Base-by-base conservation (phyloP, 2,888 invertebrate genomes). In the Euspilapteryx auroguttella region DNA sequence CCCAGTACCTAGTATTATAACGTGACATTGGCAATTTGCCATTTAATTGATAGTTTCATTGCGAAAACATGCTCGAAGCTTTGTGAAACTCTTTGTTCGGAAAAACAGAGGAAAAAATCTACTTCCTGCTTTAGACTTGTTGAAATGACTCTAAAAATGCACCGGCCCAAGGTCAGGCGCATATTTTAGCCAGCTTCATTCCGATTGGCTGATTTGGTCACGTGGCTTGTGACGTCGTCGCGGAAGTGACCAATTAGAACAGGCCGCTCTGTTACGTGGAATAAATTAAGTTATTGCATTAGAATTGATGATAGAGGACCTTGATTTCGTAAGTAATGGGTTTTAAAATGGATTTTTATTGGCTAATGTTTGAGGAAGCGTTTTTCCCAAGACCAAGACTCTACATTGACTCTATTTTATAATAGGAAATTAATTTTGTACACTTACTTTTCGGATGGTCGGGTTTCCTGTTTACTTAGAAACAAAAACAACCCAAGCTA, bases 201-300 rank as follows among this genome's bases (percentile, higher is more conserved):
- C 28, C 13, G 28, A 28, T 22, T 28, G 28, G 28, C 10, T 14
- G 28, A 14, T 11, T 13, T 14, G 10, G 22, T 22, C 28, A 28
- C 28, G 28, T 28, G 28, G 13, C 14, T 8, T 3, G 10, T 25
- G 25, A 25, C 25, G 25, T 25, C 15, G 17, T 15, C 17, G 23
- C 22, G 28, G 28, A 28, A 28, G 11, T 22, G 4, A 23, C 28
- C 28, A 28, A 28, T 28, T 28, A 22, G 11, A 14, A 10, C 11
- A 13, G 20, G 12, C 9, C 21, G 14, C 11, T 10, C 9, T n/a
- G 10, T 7, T n/a, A 13, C 24, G 8, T 11, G 25, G 11, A 11
- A 10, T 27, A 14, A 21, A 28, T 21, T 28, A 15, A 15, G 22
- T 28, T 27, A 17, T 14, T 23, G 28, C 28, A 14, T 23, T 22